Evolutionary conservation across 1,140 invertebrate genomes (phyloP), one percentile per base, ranked within the genome.

Genomic region (Drosophila bocqueti): DNA sequence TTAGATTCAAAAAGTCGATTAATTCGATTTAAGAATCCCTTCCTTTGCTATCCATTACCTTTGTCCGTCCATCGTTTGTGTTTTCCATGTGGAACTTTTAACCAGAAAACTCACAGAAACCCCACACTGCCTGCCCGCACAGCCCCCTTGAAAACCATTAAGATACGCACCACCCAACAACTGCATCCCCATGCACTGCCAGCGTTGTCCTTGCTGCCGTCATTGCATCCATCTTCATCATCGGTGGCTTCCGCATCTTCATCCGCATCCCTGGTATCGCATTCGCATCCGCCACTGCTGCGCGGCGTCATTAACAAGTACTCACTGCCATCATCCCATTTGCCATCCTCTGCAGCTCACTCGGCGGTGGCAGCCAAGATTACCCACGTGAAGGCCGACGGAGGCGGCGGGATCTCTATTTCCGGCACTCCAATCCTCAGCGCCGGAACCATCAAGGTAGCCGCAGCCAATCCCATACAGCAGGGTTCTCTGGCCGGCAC

Each of bases 291-390:
- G 63, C 83, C 81, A 50, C 52, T 86, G 58, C 64, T 90, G 59
- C 85, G 82, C 52, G 85, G 84, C 49, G 42, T 84, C 52, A 76
- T 91, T 82, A 90, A 90, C 68, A 79, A 81, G 78, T 79, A 92
- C 75, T 92, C 90, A 90, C 72, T 90, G 60, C 62, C 72, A 52
- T 46, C 62, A 36, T 73, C 57, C 54, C 72, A 80, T 89, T 91
- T 92, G 74, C 79, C 77, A 38, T 71, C 66, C 80, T 57, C 83
- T 79, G 79, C 84, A 89, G 82, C 82, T 29, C 82, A 85, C 45
- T 69, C 82, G 45, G 65, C 90, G 76, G 91, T 92, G 64, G 84
- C 91, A 59, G 91, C 91, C 54, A 92, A 92, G 63, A 92, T 92
- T 42, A 92, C 91, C 3, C 91, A 92, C 47, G 84, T 92, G 9